Evolutionary conservation across 2,888 invertebrate genomes (phyloP).

Genomic region (Dolomedes plantarius): DNA sequence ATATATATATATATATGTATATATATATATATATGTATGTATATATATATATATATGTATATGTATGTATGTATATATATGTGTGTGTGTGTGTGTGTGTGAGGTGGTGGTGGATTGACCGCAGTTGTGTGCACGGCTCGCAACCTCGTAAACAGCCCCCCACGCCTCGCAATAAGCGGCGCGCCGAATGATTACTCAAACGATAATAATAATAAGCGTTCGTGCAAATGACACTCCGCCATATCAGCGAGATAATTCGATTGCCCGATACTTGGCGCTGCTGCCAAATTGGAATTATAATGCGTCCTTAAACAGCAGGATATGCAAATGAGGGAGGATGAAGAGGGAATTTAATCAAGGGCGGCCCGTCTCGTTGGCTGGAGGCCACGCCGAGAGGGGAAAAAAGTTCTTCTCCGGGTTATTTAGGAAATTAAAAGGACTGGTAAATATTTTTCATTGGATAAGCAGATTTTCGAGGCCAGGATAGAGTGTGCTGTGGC

Average conservation of each 20-base stretch:
- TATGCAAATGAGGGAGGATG: slow-evolving; percentile 7
- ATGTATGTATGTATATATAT: no score
- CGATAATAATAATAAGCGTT: slow-evolving; percentile 8
- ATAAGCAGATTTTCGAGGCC: slow-evolving; percentile 9
- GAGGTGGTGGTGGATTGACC: no score
- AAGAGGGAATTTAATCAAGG: slow-evolving; percentile 6
- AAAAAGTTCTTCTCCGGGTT: neutral
- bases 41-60: no score
- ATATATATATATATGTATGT: no score
- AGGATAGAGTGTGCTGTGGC: neutral
- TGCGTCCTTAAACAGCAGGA: neutral
- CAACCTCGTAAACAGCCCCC: neutral
- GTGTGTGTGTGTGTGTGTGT: no score
- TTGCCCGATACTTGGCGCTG: slow-evolving; percentile 12
- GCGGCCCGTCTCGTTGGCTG: slow-evolving; percentile 7
- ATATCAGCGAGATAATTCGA: slow-evolving; percentile 1
- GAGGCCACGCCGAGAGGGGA: neutral
- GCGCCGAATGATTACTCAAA: slow-evolving; percentile 18
- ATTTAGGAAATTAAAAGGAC: slow-evolving; percentile 10
- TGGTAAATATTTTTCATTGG: slow-evolving; percentile 12
- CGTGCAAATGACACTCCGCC: slow-evolving; percentile 4
- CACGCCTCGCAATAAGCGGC: neutral
- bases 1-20: no score
- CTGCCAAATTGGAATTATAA: slow-evolving; percentile 9
- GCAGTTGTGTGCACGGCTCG: no score